Evolutionary conservation across 2,113 vertebrate species (phyloP).

Genomic region (Axis porcinus): DNA sequence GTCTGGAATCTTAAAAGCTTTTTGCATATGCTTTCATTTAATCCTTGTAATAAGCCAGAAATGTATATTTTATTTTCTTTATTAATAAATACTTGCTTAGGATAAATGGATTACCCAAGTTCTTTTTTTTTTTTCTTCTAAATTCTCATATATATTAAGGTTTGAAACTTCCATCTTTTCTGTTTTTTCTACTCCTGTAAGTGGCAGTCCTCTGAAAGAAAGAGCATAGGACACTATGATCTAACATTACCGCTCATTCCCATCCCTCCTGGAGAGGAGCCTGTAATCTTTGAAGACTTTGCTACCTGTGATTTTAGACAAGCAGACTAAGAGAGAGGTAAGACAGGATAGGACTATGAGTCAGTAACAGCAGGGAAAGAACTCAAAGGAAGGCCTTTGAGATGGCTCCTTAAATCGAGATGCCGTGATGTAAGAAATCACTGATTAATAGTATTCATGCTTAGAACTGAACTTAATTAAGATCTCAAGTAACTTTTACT

Average conservation of each 20-base stretch:
- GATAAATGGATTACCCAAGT: not conserved
- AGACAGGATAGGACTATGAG: not conserved
- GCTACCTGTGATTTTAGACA: not conserved
- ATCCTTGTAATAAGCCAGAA: not conserved
- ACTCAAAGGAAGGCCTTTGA: not conserved
- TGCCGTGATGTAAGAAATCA: not conserved
- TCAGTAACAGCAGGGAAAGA: not conserved
- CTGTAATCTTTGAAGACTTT: not conserved
- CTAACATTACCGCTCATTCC: not conserved
- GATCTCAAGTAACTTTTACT: not conserved
- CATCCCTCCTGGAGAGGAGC: not conserved
- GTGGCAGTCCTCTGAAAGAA: not conserved
- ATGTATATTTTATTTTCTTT: not conserved
- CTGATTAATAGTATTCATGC: not conserved
- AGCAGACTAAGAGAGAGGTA: not conserved
- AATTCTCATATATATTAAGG: not conserved
- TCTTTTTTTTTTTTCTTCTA: not conserved
- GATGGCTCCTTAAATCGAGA: not conserved
- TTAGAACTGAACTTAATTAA: not conserved
- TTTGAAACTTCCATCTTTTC: not conserved
- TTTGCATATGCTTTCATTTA: not conserved
- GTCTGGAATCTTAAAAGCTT: not conserved
- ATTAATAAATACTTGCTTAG: not conserved
- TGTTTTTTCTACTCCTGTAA: not conserved
- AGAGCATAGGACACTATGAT: not conserved